phyloP scores from a whole-genome alignment of 2,888 invertebrate species.

The Drosophila longiperda region DNA sequence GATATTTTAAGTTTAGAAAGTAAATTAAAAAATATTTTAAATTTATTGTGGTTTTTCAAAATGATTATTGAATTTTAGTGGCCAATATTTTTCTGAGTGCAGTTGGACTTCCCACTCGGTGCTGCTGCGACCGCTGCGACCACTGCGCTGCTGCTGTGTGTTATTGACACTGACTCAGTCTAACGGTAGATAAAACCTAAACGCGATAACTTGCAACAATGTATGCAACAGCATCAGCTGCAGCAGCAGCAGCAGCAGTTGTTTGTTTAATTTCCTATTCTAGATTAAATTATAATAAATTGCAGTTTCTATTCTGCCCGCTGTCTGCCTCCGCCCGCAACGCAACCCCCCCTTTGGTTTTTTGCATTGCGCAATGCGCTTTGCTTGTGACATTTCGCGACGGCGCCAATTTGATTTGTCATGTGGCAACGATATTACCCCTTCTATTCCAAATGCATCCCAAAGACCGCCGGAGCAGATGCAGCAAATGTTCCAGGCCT shows the following conservation, averaged over 20 bases:
- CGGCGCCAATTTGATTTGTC: constrained; percentile 51
- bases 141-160: constrained; percentile 37
- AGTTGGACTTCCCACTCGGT: constrained; percentile 30
- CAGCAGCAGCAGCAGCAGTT: constrained; percentile 3
- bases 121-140: constrained; percentile 11
- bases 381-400: constrained; percentile 30
- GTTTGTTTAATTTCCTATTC: constrained; percentile 78
- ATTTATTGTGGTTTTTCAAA: neutral
- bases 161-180: constrained; percentile 73
- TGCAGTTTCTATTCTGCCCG: constrained; percentile 58
- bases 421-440: constrained; percentile 8
- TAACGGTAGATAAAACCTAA: constrained; percentile 79
- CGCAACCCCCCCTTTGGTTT: neutral
- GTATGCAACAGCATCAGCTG: constrained; percentile 58
- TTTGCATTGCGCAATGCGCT: constrained; percentile 50
- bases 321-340: neutral
- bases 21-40: neutral
- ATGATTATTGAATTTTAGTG: neutral
- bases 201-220: constrained; percentile 69
- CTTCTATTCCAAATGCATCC: constrained; percentile 37
- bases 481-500: constrained; percentile 45
- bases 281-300: constrained; percentile 80
- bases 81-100: neutral
- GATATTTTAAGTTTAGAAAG: neutral
- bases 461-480: constrained; percentile 11